These are phyloP conservation scores for Meda fulgida DNA, from an alignment of 2,797 vertebrate species.

Conservation along the genomic window DNA sequence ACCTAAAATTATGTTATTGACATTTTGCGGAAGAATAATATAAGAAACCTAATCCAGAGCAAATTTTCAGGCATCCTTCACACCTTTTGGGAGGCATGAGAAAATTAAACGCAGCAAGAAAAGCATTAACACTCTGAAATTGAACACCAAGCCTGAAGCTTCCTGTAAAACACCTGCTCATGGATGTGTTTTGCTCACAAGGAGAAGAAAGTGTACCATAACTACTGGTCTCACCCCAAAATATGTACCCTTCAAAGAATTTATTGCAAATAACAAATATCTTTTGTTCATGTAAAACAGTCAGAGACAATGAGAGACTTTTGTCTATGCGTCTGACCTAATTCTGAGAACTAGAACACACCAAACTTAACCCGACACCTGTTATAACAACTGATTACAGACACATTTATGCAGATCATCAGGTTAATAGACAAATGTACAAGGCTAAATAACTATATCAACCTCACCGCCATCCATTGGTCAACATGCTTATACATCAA, in stretches of 20 bases:
- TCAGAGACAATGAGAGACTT: conserved; percentile 50
- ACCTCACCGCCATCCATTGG: background rate
- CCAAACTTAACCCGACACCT: conserved; percentile 22
- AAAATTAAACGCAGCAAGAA: conserved; percentile 47
- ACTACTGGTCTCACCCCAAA: conserved; percentile 57
- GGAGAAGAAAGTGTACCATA: conserved; percentile 65
- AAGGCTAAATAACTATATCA: background rate
- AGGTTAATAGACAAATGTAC: conserved; percentile 6
- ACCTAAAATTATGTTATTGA: background rate
- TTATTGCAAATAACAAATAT: conserved; percentile 65
- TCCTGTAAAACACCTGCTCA: conserved; percentile 66
- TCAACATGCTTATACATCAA: background rate
- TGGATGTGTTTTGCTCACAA: conserved; percentile 67
- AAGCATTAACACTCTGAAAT: conserved; percentile 52
- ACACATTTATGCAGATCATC: background rate
- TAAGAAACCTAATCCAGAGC: conserved; percentile 19
- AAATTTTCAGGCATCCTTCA: conserved; percentile 20
- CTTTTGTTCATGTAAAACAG: conserved; percentile 59
- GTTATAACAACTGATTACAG: conserved; percentile 23
- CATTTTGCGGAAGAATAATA: conserved; percentile 6
- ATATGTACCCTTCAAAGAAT: conserved; percentile 67
- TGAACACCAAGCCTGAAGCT: conserved; percentile 46
- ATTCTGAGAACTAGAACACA: conserved; percentile 50
- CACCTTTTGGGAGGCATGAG: conserved; percentile 47
- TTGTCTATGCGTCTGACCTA: conserved; percentile 26